Evolutionary conservation across 2,797 vertebrate species (phyloP).

Genomic region (Arctocebus calabarensis): DNA sequence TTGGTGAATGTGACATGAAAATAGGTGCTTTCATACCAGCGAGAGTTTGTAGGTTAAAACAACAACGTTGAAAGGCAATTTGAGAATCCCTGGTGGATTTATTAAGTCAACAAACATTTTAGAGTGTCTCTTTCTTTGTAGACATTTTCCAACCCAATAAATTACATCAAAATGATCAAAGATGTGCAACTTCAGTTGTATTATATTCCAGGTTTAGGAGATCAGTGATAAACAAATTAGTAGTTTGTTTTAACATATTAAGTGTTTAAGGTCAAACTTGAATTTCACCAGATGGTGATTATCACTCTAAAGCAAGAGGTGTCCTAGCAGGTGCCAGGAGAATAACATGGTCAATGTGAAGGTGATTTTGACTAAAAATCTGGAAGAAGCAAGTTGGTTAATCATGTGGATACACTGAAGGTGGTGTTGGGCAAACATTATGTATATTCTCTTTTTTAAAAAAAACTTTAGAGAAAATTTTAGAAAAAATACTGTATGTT

Average conservation of each 20-base stretch:
- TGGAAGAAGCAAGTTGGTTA: background rate
- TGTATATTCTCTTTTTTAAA: background rate
- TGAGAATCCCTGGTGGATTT: background rate
- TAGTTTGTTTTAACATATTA: background rate
- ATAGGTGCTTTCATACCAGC: background rate
- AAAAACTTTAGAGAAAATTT: background rate
- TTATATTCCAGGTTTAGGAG: background rate
- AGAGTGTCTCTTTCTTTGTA: background rate
- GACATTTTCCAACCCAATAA: background rate
- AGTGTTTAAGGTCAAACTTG: background rate
- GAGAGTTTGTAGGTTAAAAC: background rate
- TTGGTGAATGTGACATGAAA: background rate
- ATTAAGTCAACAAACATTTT: background rate
- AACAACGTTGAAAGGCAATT: background rate
- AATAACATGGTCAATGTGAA: background rate
- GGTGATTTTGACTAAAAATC: background rate
- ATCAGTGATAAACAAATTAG: background rate
- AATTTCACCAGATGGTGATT: background rate
- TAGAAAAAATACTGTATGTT: background rate
- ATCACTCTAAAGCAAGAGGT: background rate
- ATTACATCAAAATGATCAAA: background rate
- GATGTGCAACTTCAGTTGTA: background rate
- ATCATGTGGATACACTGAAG: background rate
- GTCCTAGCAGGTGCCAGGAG: accelerated
- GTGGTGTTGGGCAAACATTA: background rate